Percentiles rank a stretch among this genome's conserved stretches.
These are phyloP conservation scores for Lichenostomus cassidix DNA, from an alignment of 2,113 vertebrate genomes.

Conservation along the genomic window DNA sequence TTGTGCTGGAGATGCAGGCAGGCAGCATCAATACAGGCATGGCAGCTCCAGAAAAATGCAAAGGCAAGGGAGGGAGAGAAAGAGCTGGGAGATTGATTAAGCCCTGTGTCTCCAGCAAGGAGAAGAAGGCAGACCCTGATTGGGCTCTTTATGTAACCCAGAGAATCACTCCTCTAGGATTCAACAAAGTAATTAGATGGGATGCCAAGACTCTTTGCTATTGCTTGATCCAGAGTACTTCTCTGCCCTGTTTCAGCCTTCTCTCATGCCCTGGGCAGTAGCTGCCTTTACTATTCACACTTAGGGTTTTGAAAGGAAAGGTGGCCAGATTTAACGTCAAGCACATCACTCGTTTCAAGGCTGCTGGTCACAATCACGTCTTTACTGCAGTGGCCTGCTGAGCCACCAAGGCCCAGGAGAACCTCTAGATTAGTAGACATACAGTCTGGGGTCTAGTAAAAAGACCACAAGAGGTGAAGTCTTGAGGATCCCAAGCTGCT, in stretches of 20 bases:
- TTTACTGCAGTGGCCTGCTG: background rate
- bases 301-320: background rate
- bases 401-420: background rate
- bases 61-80: background rate
- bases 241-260: background rate
- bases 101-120: background rate
- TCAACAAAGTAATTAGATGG: background rate
- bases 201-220: background rate
- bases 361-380: fast-evolving
- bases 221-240: background rate
- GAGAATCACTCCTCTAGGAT: background rate
- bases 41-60: background rate
- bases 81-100: background rate
- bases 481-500: background rate
- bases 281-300: background rate
- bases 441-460: background rate
- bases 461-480: background rate
- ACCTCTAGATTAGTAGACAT: background rate
- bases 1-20: background rate
- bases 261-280: background rate
- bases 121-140: background rate
- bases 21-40: background rate
- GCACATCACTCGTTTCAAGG: background rate
- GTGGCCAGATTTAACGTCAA: background rate
- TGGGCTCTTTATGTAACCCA: background rate